Conservation (phyloP, 1,140 invertebrate species). For the Ips nitidus region DNA sequence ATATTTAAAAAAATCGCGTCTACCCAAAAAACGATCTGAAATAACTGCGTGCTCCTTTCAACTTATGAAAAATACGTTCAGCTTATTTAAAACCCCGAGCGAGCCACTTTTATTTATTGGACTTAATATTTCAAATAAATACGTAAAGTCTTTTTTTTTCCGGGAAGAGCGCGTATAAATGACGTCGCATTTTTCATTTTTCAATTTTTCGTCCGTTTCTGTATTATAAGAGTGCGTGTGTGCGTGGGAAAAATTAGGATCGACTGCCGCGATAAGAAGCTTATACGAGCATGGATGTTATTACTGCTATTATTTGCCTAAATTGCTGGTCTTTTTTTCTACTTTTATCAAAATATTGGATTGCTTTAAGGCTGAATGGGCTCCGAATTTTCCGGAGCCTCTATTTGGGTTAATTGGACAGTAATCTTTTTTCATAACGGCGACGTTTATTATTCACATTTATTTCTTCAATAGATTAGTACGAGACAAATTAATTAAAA, state of each 20-base stretch:
- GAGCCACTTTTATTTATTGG: constrained; percentile 7
- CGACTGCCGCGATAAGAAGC: constrained; percentile 1
- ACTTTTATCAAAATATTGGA: not conserved
- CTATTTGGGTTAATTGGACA: too few species aligned
- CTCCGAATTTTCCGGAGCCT: too few species aligned
- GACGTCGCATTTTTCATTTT: constrained; percentile 3
- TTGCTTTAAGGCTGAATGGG: too few species aligned
- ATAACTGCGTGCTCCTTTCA: not conserved
- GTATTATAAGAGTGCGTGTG: not conserved
- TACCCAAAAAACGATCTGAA: not conserved
- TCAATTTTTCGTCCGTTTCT: not conserved
- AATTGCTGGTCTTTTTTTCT: not conserved
- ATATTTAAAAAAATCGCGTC: too few species aligned
- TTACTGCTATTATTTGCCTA: not conserved
- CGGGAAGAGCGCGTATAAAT: not conserved
- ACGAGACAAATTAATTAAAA: too few species aligned
- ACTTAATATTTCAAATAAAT: constrained; percentile 8
- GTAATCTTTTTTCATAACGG: too few species aligned
- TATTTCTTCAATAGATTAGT: too few species aligned
- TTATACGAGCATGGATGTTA: not conserved
- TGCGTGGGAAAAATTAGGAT: not conserved
- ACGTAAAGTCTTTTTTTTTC: not conserved
- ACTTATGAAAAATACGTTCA: constrained; percentile 36
- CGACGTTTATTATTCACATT: too few species aligned
- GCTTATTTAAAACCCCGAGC: constrained; percentile 7